Conservation (phyloP, 2,113 vertebrate genomes). For the Glaucidium brasilianum region DNA sequence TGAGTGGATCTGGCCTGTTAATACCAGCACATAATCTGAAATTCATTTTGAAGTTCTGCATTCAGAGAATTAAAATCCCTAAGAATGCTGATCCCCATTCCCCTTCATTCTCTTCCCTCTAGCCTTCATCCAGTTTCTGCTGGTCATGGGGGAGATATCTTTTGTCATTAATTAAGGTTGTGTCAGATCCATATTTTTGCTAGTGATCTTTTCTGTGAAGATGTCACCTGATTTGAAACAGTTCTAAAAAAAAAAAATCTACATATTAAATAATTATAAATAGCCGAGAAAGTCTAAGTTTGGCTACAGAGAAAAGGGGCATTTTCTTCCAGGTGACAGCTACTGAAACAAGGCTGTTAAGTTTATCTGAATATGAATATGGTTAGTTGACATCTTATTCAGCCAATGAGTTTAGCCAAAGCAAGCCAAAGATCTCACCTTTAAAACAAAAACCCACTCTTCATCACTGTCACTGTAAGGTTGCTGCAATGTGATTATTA, state of each 20-base stretch:
- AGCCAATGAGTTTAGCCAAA: neutral
- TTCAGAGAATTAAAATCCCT: neutral
- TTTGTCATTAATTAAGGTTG: neutral
- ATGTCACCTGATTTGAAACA: neutral
- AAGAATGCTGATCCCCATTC: neutral
- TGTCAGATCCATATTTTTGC: neutral
- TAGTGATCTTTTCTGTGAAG: neutral
- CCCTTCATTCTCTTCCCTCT: neutral
- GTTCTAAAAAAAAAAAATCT: neutral
- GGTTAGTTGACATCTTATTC: neutral
- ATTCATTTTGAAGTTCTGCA: neutral
- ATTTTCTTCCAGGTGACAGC: neutral
- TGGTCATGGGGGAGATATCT: neutral
- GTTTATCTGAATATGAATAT: neutral
- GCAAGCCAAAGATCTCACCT: neutral
- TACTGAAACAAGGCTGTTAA: neutral
- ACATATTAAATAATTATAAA: neutral
- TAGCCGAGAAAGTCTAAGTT: neutral
- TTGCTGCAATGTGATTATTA: neutral
- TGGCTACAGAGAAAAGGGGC: neutral
- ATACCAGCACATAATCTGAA: neutral
- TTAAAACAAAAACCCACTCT: neutral
- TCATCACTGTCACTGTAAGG: neutral
- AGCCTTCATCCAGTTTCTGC: neutral
- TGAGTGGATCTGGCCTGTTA: neutral